These are phyloP conservation scores for Aphodius sticticus DNA, from an alignment of 2,888 invertebrate genomes.

Conservation along the genomic window DNA sequence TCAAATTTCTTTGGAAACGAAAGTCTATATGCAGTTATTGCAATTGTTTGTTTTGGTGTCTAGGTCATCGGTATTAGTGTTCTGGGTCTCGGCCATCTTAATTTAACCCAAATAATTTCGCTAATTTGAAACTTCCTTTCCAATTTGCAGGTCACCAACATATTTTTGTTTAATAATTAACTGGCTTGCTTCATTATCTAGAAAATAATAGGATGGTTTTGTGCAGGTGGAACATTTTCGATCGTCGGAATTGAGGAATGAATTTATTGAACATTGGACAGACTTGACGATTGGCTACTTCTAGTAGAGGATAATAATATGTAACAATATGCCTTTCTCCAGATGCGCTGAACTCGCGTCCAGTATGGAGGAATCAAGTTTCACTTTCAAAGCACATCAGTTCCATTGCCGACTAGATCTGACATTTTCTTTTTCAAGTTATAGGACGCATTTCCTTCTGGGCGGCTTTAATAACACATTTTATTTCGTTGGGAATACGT, in stretches of 20 bases:
- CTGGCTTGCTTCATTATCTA: too few species aligned
- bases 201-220: too few species aligned
- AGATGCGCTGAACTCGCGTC: conserved; percentile 25
- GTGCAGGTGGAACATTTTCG: too few species aligned
- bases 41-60: background rate
- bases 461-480: too few species aligned
- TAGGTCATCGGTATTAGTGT: background rate
- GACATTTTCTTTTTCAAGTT: too few species aligned
- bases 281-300: too few species aligned
- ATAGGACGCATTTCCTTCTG: too few species aligned
- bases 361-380: conserved; percentile 38
- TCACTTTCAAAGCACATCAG: conserved; percentile 38
- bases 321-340: conserved; percentile 32
- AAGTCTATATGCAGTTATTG: background rate
- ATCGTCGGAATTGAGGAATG: too few species aligned
- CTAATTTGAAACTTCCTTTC: background rate
- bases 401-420: too few species aligned
- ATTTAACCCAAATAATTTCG: background rate
- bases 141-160: background rate
- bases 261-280: too few species aligned
- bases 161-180: too few species aligned
- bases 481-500: too few species aligned
- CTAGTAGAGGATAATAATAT: conserved; percentile 14
- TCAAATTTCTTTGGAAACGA: background rate
- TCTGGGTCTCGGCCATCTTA: background rate